phyloP scores from a whole-genome alignment of 1,140 invertebrate genomes.

The Drosophila saltans region DNA sequence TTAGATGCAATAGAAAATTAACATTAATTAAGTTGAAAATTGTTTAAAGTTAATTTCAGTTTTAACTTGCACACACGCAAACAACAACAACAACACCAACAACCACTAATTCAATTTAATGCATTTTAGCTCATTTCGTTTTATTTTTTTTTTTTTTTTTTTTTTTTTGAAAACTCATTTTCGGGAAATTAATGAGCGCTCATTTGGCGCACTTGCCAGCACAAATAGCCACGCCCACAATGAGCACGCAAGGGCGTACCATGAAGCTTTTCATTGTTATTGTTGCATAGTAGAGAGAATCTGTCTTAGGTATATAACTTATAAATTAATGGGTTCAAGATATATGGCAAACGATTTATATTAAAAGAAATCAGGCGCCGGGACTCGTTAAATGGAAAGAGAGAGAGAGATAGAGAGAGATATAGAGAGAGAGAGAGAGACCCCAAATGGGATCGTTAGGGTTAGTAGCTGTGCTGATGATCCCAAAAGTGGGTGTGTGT shows the following conservation, averaged over 20 bases:
- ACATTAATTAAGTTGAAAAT: constrained; percentile 70
- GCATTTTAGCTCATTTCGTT: constrained; percentile 53
- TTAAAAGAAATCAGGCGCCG: constrained; percentile 66
- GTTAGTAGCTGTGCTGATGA: constrained; percentile 25
- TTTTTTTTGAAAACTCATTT: constrained; percentile 67
- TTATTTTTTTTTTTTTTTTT: constrained; percentile 20
- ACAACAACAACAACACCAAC: too few relatives aligned
- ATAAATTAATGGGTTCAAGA: constrained; percentile 75
- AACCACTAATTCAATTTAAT: constrained; percentile 72
- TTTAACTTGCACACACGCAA: constrained; percentile 37
- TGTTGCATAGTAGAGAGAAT: constrained; percentile 44
- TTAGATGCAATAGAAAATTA: constrained; percentile 54
- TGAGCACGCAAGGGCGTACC: constrained; percentile 51
- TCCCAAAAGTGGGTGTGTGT: constrained; percentile 12
- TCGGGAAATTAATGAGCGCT: constrained; percentile 75
- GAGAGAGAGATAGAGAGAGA: too few relatives aligned
- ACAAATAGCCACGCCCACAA: constrained; percentile 60
- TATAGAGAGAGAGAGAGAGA: too few relatives aligned
- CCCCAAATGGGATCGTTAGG: too few relatives aligned
- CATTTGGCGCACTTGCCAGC: constrained; percentile 61
- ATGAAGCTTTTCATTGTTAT: constrained; percentile 25
- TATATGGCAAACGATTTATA: constrained; percentile 72
- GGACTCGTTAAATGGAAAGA: constrained; percentile 36
- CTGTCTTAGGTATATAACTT: constrained; percentile 69
- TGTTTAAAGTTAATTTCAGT: constrained; percentile 19